These are phyloP conservation scores for Athalia rosae DNA, from an alignment of 2,888 invertebrate species.

Conservation along the genomic window DNA sequence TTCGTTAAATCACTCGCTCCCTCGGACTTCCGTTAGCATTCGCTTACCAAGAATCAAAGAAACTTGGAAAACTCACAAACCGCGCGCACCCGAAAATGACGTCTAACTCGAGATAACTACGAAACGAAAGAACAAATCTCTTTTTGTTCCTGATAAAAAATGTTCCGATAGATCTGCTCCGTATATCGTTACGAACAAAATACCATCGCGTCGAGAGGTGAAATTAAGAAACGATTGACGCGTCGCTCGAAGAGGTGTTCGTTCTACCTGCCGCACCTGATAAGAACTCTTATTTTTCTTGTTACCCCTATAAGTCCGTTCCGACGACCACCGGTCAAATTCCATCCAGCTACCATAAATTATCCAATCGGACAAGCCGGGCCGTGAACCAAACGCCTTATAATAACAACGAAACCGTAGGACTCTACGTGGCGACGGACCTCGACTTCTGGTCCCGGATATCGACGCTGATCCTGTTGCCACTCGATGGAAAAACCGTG, in stretches of 20 bases:
- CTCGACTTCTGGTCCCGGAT: conserved; percentile 44
- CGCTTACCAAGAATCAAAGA: no score
- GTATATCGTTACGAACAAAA: not conserved
- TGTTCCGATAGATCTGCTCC: not conserved
- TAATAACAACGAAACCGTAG: conserved; percentile 31
- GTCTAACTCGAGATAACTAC: no score
- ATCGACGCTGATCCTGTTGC: conserved; percentile 29
- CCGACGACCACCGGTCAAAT: not conserved
- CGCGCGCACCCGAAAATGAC: no score
- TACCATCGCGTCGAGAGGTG: not conserved
- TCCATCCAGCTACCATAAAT: conserved; percentile 27
- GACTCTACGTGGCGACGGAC: conserved; percentile 38
- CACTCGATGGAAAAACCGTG: not conserved
- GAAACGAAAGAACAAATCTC: no score
- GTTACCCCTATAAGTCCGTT: not conserved
- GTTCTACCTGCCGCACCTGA: conserved; percentile 12
- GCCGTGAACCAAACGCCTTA: conserved; percentile 11
- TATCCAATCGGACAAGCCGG: conserved; percentile 27
- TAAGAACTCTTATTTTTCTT: not conserved
- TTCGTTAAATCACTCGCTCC: no score
- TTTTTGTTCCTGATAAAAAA: no score
- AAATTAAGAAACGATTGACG: conserved; percentile 6
- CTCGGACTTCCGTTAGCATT: no score
- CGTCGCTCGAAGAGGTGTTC: not conserved
- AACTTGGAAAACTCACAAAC: no score